A percentile compares a stretch with the other conserved stretches of the same genome.
phyloP scores from a whole-genome alignment of 2,113 vertebrate species.

The Balaeniceps rex region DNA sequence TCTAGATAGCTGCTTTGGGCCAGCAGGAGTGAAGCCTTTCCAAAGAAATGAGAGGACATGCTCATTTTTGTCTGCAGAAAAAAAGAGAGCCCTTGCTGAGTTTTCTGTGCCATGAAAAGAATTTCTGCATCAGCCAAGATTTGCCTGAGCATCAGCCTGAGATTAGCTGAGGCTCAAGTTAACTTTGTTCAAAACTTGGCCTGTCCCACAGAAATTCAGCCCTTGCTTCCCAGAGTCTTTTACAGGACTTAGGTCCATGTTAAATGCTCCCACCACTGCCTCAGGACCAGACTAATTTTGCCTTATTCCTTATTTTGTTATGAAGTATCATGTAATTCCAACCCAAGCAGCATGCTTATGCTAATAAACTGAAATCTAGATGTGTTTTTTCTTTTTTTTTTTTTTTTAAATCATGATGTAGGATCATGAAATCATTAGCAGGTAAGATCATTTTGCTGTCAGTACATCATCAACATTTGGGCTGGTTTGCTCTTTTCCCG shows the following conservation, averaged over 20 bases:
- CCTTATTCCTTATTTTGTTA: background rate
- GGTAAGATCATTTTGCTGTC: background rate
- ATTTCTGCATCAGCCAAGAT: background rate
- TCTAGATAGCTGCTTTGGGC: background rate
- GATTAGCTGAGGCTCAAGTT: background rate
- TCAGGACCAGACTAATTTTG: background rate
- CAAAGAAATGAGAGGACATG: background rate
- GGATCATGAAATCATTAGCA: background rate
- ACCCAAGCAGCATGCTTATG: background rate
- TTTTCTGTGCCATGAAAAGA: background rate
- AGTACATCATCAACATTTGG: background rate
- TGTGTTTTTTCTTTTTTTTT: background rate
- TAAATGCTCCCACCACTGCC: background rate
- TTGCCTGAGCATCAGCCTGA: background rate
- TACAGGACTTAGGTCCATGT: background rate
- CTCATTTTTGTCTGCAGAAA: background rate
- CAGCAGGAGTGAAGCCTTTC: background rate
- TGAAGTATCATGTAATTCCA: background rate
- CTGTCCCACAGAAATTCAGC: background rate
- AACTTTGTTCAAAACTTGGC: background rate
- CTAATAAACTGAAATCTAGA: background rate
- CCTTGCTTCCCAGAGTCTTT: background rate
- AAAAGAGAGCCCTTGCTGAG: background rate
- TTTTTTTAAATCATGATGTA: background rate
- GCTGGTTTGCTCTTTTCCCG: background rate